These are phyloP conservation scores for Tricholaema leucomelas DNA, from an alignment of 2,113 vertebrate species.

Conservation along the genomic window DNA sequence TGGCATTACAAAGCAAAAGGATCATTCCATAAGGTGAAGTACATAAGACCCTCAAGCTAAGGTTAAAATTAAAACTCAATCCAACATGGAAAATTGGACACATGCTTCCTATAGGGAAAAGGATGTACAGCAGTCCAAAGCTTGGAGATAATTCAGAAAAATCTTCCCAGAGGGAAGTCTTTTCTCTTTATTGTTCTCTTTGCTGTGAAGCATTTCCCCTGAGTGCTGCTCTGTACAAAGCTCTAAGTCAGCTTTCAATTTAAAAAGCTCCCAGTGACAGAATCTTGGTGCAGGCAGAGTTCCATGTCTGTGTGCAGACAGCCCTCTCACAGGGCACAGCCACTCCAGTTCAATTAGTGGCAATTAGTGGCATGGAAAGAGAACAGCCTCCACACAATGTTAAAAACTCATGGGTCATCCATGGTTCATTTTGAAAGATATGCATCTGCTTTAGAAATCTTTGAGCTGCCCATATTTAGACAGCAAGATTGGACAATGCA, in stretches of 20 bases:
- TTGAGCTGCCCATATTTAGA: background rate
- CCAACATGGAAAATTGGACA: background rate
- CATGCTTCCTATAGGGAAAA: background rate
- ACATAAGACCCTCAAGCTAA: background rate
- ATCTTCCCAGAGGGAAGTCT: background rate
- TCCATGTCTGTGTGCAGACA: background rate
- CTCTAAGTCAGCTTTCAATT: background rate
- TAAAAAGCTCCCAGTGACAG: background rate
- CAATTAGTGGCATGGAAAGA: background rate
- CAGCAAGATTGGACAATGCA: background rate
- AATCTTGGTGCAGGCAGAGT: background rate
- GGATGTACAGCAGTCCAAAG: background rate
- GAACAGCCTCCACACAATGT: background rate
- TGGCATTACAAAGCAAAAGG: background rate
- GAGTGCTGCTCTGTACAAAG: slow-evolving; percentile 1
- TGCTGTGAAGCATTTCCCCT: slow-evolving; percentile 3
- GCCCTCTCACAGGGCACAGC: background rate
- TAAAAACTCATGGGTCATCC: background rate
- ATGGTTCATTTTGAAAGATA: background rate
- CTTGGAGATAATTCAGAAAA: background rate
- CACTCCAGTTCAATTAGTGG: background rate
- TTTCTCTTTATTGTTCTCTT: background rate
- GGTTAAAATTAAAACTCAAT: background rate
- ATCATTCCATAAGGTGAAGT: background rate
- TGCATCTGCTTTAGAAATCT: background rate